phyloP scores from a whole-genome alignment of 2,888 invertebrate species.

The Monoplex corrugatus region DNA sequence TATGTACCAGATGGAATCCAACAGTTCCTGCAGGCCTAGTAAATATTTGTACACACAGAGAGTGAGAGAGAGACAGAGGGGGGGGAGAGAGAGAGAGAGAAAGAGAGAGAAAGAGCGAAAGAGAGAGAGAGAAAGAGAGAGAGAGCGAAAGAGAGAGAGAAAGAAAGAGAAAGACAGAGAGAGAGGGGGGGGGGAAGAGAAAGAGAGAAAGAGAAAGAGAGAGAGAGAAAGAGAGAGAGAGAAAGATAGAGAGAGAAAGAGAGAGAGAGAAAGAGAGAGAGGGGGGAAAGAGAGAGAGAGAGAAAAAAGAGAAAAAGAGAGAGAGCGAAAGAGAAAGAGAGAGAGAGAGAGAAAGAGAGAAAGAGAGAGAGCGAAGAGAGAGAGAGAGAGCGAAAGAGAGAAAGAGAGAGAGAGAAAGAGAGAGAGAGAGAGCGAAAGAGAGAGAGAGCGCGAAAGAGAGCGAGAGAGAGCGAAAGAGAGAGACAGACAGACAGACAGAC shows the following conservation, averaged over 20 bases:
- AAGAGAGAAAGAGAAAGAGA: background rate
- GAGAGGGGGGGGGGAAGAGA: background rate
- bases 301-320: background rate
- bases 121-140: background rate
- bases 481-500: too few relatives aligned
- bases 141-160: background rate
- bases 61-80: background rate
- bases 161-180: background rate
- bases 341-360: background rate
- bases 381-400: background rate
- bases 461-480: too few relatives aligned
- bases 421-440: too few relatives aligned
- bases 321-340: slow-evolving; percentile 6
- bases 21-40: background rate
- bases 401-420: too few relatives aligned
- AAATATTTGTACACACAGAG: background rate
- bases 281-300: background rate
- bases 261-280: background rate
- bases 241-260: background rate
- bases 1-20: background rate
- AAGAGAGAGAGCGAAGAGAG: background rate
- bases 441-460: too few relatives aligned
- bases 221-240: background rate
- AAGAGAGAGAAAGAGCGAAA: background rate
- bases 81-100: background rate